These are phyloP conservation scores for Glyptemys insculpta DNA, from an alignment of 2,797 vertebrate genomes.

Conservation along the genomic window DNA sequence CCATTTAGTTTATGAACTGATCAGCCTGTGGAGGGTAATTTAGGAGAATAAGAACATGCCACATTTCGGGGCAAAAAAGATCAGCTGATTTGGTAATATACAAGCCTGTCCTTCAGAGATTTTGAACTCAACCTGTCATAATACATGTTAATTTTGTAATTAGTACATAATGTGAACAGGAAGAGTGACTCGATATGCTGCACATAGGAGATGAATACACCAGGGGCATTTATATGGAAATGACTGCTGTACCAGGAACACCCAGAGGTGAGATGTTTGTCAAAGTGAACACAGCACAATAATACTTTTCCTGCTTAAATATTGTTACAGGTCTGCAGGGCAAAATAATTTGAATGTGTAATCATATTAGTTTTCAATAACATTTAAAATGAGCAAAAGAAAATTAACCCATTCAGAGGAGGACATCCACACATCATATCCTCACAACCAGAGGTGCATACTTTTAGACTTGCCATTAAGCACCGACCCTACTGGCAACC, in stretches of 20 bases:
- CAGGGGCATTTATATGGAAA: not conserved
- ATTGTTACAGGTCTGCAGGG: not conserved
- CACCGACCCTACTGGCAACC: not conserved
- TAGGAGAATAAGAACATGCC: conserved; percentile 46
- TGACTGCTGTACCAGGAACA: not conserved
- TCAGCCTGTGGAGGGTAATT: conserved; percentile 40
- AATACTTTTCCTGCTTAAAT: not conserved
- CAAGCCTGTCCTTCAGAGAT: conserved; percentile 46
- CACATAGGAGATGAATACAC: not conserved
- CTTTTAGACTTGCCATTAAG: not conserved
- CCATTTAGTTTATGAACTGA: conserved; percentile 70
- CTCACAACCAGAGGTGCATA: not conserved
- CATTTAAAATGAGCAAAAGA: not conserved
- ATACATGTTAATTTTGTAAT: conserved; percentile 40
- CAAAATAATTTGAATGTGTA: conserved; percentile 7
- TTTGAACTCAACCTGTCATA: conserved; percentile 26
- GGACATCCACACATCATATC: not conserved
- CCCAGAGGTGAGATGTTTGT: not conserved
- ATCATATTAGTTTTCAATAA: not conserved
- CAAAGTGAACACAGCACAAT: not conserved
- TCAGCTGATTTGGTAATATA: not conserved
- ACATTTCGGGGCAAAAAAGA: conserved; percentile 39
- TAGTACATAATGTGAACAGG: not conserved
- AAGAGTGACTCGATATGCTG: conserved; percentile 13
- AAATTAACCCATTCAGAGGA: not conserved